Evolutionary conservation across 2,888 invertebrate genomes (phyloP).

Genomic region (Tribolium freemani): DNA sequence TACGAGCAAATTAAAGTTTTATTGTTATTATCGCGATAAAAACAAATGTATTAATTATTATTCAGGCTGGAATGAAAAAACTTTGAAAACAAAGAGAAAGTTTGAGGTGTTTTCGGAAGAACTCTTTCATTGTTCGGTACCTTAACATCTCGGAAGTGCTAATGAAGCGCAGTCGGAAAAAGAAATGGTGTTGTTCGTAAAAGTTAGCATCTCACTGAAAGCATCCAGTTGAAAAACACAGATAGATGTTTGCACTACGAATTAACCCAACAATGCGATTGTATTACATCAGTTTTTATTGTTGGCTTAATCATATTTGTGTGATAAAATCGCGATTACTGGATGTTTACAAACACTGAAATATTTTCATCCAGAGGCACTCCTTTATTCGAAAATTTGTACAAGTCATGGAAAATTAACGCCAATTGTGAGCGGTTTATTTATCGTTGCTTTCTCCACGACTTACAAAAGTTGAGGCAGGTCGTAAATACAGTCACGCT

Average conservation of each 20-base stretch:
- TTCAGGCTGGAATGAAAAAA: slow-evolving; percentile 4
- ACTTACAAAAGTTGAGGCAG: slow-evolving; percentile 22
- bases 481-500: slow-evolving; percentile 35
- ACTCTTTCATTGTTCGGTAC: slow-evolving; percentile 41
- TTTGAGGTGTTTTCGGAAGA: slow-evolving; percentile 50
- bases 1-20: not conserved
- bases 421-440: slow-evolving; percentile 18
- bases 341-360: slow-evolving; percentile 17
- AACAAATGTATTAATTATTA: not conserved
- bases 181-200: slow-evolving; percentile 39
- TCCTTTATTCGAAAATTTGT: not conserved
- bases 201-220: slow-evolving; percentile 59
- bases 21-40: not conserved
- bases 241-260: slow-evolving; percentile 40
- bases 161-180: slow-evolving; percentile 42
- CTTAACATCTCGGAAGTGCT: slow-evolving; percentile 41
- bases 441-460: slow-evolving; percentile 23
- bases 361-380: slow-evolving; percentile 16
- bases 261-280: slow-evolving; percentile 45
- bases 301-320: not conserved
- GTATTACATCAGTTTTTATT: slow-evolving; percentile 41
- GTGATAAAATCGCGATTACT: not conserved
- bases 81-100: slow-evolving; percentile 44
- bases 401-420: slow-evolving; percentile 22
- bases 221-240: slow-evolving; percentile 60